phyloP scores from a whole-genome alignment of 2,888 invertebrate species.

The Sesamia inferens region DNA sequence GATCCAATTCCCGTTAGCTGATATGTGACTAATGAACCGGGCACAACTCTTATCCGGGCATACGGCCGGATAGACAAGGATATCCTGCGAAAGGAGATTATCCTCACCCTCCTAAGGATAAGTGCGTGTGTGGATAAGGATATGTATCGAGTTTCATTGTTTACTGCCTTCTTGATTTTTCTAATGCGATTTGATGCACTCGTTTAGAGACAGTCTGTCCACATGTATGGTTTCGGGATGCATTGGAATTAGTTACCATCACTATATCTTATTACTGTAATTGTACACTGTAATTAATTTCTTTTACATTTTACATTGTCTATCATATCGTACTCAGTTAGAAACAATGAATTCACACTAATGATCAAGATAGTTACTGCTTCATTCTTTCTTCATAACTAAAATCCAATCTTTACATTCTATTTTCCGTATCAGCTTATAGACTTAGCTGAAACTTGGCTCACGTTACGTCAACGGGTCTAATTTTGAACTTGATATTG shows the following conservation, averaged over 20 bases:
- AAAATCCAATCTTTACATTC: constrained; percentile 4
- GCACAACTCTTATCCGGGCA: constrained; percentile 68
- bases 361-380: background rate
- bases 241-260: background rate
- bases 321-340: background rate
- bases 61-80: constrained; percentile 62
- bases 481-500: constrained; percentile 61
- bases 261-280: background rate
- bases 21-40: constrained; percentile 82
- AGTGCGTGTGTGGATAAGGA: constrained; percentile 59
- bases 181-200: constrained; percentile 59
- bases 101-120: constrained; percentile 60
- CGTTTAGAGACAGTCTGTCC: constrained; percentile 6
- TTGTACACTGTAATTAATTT: background rate
- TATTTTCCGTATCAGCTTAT: constrained; percentile 27
- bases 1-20: constrained; percentile 77
- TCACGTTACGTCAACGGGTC: constrained; percentile 46
- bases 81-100: constrained; percentile 67
- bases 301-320: background rate
- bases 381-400: background rate
- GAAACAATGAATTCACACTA: background rate
- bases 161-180: constrained; percentile 58
- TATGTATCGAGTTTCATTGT: constrained; percentile 70
- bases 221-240: constrained; percentile 34
- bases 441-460: constrained; percentile 49